Evolutionary conservation across 2,113 vertebrate species (phyloP).

Genomic region (Mionectes macconnelli): DNA sequence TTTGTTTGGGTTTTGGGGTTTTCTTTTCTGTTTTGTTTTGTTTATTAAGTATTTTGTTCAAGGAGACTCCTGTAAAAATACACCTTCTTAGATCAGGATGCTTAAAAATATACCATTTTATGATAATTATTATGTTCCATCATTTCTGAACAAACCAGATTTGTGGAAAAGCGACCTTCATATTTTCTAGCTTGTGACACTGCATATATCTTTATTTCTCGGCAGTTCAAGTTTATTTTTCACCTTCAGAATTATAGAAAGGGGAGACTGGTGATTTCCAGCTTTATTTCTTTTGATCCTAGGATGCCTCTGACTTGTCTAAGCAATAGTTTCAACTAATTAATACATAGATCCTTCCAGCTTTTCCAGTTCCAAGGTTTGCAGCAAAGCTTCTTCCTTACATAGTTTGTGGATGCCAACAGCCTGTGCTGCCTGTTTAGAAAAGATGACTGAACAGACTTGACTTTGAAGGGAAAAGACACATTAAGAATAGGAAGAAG

Average conservation of each 20-base stretch:
- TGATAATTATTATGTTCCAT: background rate
- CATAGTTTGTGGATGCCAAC: background rate
- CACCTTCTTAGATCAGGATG: background rate
- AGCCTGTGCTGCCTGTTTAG: background rate
- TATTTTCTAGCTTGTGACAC: background rate
- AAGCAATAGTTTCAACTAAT: background rate
- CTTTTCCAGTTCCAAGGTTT: background rate
- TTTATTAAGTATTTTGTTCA: background rate
- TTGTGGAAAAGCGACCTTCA: background rate
- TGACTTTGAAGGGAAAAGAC: background rate
- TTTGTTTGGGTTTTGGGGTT: background rate
- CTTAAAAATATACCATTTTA: background rate
- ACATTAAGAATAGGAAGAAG: background rate
- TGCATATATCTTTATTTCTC: background rate
- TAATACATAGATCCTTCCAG: background rate
- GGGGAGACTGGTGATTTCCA: background rate
- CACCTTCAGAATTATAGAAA: background rate
- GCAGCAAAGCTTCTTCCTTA: background rate
- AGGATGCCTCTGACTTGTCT: background rate
- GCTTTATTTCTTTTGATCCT: background rate
- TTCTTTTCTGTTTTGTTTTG: background rate
- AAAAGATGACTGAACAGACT: background rate
- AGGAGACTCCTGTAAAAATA: background rate
- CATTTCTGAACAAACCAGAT: background rate
- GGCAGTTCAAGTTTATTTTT: background rate